These are phyloP conservation scores for Amyelois transitella DNA, from an alignment of 1,140 invertebrate genomes.

Conservation along the genomic window DNA sequence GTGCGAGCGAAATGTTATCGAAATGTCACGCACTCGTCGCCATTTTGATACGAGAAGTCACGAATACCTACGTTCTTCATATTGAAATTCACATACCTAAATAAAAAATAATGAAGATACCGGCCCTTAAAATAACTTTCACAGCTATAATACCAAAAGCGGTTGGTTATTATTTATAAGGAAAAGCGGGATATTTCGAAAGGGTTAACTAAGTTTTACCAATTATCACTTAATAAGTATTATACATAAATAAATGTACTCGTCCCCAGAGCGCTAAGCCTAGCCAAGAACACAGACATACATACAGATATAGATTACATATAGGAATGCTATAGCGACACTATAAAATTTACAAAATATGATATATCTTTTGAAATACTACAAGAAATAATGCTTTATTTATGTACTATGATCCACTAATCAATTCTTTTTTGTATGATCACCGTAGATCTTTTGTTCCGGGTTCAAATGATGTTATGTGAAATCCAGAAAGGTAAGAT, in stretches of 20 bases:
- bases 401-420: constrained; percentile 52
- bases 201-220: constrained; percentile 11
- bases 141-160: not conserved
- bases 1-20: too few species aligned
- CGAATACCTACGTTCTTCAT: too few species aligned
- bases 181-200: constrained; percentile 3
- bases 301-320: constrained; percentile 48
- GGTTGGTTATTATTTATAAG: not conserved
- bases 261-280: constrained; percentile 67
- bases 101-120: not conserved
- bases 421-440: constrained; percentile 69
- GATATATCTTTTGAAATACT: constrained; percentile 71
- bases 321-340: constrained; percentile 67
- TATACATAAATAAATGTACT: constrained; percentile 58
- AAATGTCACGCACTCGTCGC: too few species aligned
- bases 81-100: not conserved
- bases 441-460: constrained; percentile 31
- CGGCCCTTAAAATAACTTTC: not conserved
- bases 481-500: not conserved
- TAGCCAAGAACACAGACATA: constrained; percentile 58
- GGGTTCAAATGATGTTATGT: not conserved
- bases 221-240: constrained; percentile 30
- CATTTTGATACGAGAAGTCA: too few species aligned
- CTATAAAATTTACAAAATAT: constrained; percentile 75
- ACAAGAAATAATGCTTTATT: constrained; percentile 65